phyloP scores from a whole-genome alignment of 2,113 vertebrate genomes.

The Sylvietta virens region DNA sequence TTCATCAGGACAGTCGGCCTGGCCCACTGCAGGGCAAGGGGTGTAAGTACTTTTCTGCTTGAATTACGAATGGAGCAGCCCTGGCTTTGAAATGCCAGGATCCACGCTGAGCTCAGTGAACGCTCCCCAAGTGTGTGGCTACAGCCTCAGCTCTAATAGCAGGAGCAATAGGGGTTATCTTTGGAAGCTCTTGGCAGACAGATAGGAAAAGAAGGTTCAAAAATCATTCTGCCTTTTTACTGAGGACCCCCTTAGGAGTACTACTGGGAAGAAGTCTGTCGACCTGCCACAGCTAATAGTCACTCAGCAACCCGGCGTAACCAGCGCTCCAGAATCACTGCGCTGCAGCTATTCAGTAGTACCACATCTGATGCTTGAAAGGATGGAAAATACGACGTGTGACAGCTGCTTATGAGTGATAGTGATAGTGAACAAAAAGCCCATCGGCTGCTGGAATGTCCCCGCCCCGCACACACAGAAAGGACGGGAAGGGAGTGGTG shows the following conservation, averaged over 20 bases:
- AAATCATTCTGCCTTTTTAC: not conserved
- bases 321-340: not conserved
- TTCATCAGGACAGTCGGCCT: not conserved
- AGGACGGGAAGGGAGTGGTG: not conserved
- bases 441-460: not conserved
- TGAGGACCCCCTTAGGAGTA: conserved; percentile 20
- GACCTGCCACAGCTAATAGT: conserved; percentile 16
- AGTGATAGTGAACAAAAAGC: conserved; percentile 23
- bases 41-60: not conserved
- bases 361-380: not conserved
- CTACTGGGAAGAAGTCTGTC: conserved; percentile 24
- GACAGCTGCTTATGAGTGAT: conserved; percentile 35
- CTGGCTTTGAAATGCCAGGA: conserved; percentile 20
- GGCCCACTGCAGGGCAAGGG: not conserved
- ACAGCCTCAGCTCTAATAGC: not conserved
- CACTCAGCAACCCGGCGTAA: not conserved
- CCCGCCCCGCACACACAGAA: not conserved
- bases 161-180: conserved; percentile 4
- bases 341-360: not conserved
- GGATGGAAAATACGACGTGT: not conserved
- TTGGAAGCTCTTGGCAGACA: conserved; percentile 6
- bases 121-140: not conserved
- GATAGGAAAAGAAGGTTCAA: not conserved
- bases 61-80: not conserved
- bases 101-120: not conserved